Conservation (phyloP, 2,797 vertebrate species). For the Syngnathus rostellatus region DNA sequence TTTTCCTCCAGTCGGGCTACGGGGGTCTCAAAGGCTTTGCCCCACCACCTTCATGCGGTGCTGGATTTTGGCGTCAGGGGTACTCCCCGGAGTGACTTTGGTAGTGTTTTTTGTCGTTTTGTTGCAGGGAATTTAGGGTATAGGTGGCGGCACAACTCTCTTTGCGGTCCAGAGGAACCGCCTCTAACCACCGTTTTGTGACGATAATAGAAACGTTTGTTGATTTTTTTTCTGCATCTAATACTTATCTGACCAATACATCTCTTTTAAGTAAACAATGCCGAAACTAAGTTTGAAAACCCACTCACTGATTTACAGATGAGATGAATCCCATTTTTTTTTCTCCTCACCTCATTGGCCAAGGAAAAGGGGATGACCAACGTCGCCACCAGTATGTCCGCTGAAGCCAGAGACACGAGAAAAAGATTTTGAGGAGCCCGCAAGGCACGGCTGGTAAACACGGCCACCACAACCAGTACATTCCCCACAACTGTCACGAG, state of each 20-base stretch:
- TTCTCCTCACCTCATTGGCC: constrained; percentile 72
- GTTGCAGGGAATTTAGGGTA: no score
- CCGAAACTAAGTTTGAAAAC: not conserved
- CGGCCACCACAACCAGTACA: constrained; percentile 73
- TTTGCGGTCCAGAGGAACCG: no score
- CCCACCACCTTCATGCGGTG: no score
- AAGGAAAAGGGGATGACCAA: constrained; percentile 82
- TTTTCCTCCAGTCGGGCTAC: no score
- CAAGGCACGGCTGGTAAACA: constrained; percentile 78
- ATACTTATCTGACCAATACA: not conserved
- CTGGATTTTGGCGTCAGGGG: no score
- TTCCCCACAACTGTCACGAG: constrained; percentile 78
- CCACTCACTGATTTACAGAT: not conserved
- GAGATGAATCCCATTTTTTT: not conserved
- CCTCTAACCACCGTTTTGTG: not conserved
- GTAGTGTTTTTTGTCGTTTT: no score
- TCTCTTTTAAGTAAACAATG: not conserved
- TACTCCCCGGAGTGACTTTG: no score
- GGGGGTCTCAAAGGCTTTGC: no score
- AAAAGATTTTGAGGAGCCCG: constrained; percentile 81
- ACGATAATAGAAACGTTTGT: no score
- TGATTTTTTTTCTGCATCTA: not conserved
- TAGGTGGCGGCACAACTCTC: no score
- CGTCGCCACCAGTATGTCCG: constrained; percentile 80
- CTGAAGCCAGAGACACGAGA: constrained; percentile 78